Base-by-base conservation (phyloP, 2,113 vertebrate genomes). In the Bolborhynchus lineola region DNA sequence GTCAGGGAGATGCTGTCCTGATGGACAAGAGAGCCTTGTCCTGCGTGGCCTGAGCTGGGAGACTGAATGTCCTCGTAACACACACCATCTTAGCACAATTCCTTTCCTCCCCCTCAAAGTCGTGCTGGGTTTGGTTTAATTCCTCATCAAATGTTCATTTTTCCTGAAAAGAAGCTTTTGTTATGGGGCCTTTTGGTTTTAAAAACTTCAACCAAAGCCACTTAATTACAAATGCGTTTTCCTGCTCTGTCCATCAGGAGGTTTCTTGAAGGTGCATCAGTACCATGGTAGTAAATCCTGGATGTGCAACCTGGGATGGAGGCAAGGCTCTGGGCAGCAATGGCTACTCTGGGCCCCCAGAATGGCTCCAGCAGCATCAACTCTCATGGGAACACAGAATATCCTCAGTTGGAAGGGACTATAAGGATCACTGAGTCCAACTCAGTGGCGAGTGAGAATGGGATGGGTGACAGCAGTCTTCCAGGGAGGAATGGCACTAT, bases 141-240 rank as follows among this genome's bases (percentile, higher is more conserved):
- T 76, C 82, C 88, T 95, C 85, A 80, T 90, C 88, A 92, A 80
- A 82, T 0, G 2, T 88, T 94, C 92, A 72, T 92, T 90, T 90
- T 90, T 63, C 88, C 71, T 88, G 92, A 90, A 94, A 96, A 63
- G 95, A 95, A 94, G 52, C 84, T 82, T 93, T 93, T 95, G 90
- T 97, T 82, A 86, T 68, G 44, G 74, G 67, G 86, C 75, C 85
- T 92, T 93, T 82, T 0, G 3, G 75, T 95, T 94, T 72, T 85
- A 76, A 96, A 95, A 95, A 76, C 78, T 69, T 85, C 47, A 82
- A 57, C 67, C 19, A 7, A 85, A 94, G 46, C 3, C 90, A 57
- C 78, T 79, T 91, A 55, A 92, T 94, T 88, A 80, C 64, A 68
- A 69, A 42, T 42, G 24, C 60, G 0, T 91, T 86, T 76, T 53